These are phyloP conservation scores for Macrotis lagotis DNA, from an alignment of 2,113 vertebrate genomes.

Conservation along the genomic window DNA sequence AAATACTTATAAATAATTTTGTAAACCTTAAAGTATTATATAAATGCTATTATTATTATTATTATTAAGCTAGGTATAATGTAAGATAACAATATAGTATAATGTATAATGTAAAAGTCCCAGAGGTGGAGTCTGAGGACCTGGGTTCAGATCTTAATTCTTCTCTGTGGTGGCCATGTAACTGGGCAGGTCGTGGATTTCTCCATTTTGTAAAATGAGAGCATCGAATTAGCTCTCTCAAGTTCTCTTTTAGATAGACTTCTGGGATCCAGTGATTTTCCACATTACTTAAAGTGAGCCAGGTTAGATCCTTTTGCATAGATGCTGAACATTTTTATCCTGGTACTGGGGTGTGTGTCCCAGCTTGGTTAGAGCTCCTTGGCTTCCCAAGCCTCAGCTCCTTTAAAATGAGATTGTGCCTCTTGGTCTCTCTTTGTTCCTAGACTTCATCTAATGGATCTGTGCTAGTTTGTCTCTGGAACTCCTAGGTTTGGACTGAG, in stretches of 20 bases:
- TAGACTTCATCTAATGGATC: neutral
- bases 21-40: neutral
- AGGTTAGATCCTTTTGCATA: constrained; percentile 18
- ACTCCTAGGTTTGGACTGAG: neutral
- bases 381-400: neutral
- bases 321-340: constrained; percentile 18
- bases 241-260: neutral
- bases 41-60: neutral
- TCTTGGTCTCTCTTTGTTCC: neutral
- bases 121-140: neutral
- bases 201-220: neutral
- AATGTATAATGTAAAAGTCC: neutral
- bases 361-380: neutral
- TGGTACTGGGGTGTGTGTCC: neutral
- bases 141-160: neutral
- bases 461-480: neutral
- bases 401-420: neutral
- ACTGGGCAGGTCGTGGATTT: neutral
- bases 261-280: neutral
- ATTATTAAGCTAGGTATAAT: neutral
- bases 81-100: neutral
- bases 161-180: neutral
- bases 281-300: constrained; percentile 47
- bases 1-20: neutral
- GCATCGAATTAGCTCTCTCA: neutral